A percentile compares a stretch with the other conserved stretches of the same genome.
These are phyloP conservation scores for Meloidogyne floridensis DNA, from an alignment of 1,140 invertebrate species.

Conservation along the genomic window DNA sequence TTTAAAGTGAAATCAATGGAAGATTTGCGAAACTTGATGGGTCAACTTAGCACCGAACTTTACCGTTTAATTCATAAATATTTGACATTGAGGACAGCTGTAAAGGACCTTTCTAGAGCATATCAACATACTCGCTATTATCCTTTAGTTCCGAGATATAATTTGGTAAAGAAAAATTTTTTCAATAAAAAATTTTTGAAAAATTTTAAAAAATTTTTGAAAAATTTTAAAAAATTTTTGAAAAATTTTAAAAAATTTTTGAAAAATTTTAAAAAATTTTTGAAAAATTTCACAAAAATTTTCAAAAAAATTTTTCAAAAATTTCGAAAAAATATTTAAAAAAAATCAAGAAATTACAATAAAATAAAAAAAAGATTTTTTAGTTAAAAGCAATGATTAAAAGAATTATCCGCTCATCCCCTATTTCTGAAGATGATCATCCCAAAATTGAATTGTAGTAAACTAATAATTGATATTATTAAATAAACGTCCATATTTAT, in stretches of 20 bases:
- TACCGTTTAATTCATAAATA: constrained; percentile 88
- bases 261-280: not conserved
- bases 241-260: not conserved
- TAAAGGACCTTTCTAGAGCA: constrained; percentile 81
- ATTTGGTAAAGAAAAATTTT: constrained; percentile 69
- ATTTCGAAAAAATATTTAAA: not conserved
- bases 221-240: not conserved
- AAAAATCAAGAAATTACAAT: not conserved
- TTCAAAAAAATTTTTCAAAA: not conserved
- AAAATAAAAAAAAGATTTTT: not conserved
- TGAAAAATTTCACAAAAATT: no score
- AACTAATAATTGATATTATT: not conserved
- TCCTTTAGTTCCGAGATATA: constrained; percentile 87
- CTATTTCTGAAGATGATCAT: not conserved
- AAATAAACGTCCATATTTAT: no score
- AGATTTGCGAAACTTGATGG: constrained; percentile 88
- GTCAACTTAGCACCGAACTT: constrained; percentile 88
- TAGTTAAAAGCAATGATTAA: constrained; percentile 89
- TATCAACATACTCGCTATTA: constrained; percentile 86
- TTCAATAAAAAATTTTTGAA: not conserved
- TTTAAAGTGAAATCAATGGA: constrained; percentile 70
- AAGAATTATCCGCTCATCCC: constrained; percentile 81
- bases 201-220: no score
- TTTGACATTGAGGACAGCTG: constrained; percentile 81
- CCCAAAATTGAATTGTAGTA: constrained; percentile 2